Conservation (phyloP, 2,797 vertebrate species). For the Manis pentadactyla region DNA sequence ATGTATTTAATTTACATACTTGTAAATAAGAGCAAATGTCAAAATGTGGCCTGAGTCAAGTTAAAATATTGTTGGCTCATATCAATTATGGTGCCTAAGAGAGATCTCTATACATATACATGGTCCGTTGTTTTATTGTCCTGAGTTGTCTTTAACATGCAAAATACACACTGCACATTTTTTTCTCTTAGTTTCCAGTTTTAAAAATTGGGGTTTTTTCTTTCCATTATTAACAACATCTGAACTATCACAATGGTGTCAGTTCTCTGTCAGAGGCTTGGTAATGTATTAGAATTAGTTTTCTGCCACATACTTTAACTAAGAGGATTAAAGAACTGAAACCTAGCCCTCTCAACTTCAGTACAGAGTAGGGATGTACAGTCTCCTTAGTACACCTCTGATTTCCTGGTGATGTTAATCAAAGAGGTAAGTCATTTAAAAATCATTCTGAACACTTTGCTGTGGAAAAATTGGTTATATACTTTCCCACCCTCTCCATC, state of each 20-base stretch:
- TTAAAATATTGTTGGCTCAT: conserved; percentile 90
- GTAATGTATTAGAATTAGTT: not conserved
- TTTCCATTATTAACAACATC: not conserved
- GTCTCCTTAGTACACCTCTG: not conserved
- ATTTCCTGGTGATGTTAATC: not conserved
- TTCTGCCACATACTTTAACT: not conserved
- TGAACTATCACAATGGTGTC: not conserved
- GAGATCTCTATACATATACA: conserved; percentile 82
- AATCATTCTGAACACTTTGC: not conserved
- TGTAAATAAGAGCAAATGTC: conserved; percentile 94
- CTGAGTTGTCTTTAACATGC: conserved; percentile 87
- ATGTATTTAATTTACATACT: conserved; percentile 96
- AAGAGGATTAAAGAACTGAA: not conserved
- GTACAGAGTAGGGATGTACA: not conserved
- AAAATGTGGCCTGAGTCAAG: conserved; percentile 92
- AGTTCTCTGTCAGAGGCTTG: not conserved
- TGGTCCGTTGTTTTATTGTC: conserved; percentile 85
- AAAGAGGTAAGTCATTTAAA: conserved; percentile 12
- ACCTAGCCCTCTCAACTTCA: not conserved
- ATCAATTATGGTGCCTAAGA: conserved; percentile 88
- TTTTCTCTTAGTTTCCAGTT: conserved; percentile 84
- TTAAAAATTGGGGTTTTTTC: not conserved
- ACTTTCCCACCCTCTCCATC: not conserved
- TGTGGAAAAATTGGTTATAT: not conserved
- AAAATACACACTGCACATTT: conserved; percentile 88